Conservation (phyloP, 1,140 invertebrate species). For the Brachionus asplanchnoidis region DNA sequence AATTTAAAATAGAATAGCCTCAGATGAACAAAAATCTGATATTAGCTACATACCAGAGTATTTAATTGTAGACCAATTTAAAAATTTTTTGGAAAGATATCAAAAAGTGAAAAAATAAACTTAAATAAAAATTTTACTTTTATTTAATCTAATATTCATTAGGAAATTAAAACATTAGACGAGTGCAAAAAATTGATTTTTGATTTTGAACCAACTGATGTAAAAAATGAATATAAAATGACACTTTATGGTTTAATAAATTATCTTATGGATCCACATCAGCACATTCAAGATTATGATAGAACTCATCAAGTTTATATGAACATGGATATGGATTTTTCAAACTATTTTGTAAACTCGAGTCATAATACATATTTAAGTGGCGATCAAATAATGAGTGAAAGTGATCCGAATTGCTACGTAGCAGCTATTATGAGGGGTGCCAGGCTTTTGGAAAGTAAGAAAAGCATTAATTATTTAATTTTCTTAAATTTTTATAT, state of each 20-base stretch:
- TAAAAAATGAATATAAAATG: constrained; percentile 21
- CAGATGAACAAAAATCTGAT: background rate
- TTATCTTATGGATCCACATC: constrained; percentile 9
- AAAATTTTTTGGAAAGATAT: constrained; percentile 33
- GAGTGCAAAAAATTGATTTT: constrained; percentile 13
- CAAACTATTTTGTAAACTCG: constrained; percentile 29
- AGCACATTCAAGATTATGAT: background rate
- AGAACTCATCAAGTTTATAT: background rate
- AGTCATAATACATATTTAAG: constrained; percentile 41
- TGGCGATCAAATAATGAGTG: constrained; percentile 38
- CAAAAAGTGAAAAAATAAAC: constrained; percentile 30
- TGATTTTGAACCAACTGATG: constrained; percentile 3
- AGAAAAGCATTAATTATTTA: background rate
- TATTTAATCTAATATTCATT: background rate
- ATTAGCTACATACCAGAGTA: constrained; percentile 17
- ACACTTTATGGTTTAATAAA: constrained; percentile 4
- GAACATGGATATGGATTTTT: constrained; percentile 12
- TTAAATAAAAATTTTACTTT: background rate
- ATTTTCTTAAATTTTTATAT: background rate
- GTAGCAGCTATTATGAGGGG: constrained; percentile 15
- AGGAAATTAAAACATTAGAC: constrained; percentile 3
- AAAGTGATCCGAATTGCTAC: constrained; percentile 5
- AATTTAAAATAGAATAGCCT: background rate
- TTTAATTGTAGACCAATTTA: background rate
- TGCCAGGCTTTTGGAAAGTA: constrained; percentile 24